These are phyloP conservation scores for Euura saliciscinereae DNA, from an alignment of 1,140 invertebrate species.

Conservation along the genomic window DNA sequence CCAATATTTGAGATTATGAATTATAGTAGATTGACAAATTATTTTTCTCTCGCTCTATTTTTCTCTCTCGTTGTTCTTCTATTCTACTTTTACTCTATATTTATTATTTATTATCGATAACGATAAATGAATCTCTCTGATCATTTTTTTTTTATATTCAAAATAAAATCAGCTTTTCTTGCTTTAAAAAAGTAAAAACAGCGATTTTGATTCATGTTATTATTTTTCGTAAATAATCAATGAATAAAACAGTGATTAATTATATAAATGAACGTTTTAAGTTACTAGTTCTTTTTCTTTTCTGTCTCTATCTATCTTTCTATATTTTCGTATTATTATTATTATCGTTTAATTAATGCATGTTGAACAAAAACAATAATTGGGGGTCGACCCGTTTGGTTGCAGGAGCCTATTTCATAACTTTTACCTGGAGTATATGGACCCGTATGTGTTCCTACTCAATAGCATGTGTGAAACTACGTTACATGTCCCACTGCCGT, in stretches of 20 bases:
- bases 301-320: background rate
- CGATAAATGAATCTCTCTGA: no score
- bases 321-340: background rate
- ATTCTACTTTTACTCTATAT: no score
- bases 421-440: constrained; percentile 63
- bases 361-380: constrained; percentile 54
- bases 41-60: no score
- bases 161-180: background rate
- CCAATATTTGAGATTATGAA: no score
- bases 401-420: constrained; percentile 63
- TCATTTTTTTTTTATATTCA: no score
- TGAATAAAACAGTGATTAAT: no score
- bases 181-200: background rate
- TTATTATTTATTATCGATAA: no score
- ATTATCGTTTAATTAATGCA: constrained; percentile 34
- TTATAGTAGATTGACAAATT: no score
- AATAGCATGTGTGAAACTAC: constrained; percentile 62
- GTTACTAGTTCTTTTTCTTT: no score
- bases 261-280: no score
- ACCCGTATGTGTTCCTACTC: constrained; percentile 62
- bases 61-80: no score
- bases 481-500: constrained; percentile 61
- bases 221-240: background rate
- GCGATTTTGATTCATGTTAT: background rate
- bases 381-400: constrained; percentile 55